Evolutionary conservation across 2,797 vertebrate genomes (phyloP), one percentile per base, ranked within the genome.

Genomic region (Falco biarmicus): DNA sequence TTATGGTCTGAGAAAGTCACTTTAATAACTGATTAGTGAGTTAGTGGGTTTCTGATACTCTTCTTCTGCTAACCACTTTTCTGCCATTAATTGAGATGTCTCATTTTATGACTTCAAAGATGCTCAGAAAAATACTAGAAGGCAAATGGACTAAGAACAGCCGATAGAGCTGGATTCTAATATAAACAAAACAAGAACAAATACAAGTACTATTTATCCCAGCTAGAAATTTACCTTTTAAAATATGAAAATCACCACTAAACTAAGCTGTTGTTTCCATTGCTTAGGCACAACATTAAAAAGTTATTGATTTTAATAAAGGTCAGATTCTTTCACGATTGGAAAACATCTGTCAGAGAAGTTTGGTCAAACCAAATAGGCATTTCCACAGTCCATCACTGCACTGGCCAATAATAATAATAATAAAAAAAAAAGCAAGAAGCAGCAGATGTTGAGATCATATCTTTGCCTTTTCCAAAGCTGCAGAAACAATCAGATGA

Each of bases 271-370:
- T 64, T 92, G 21, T 93, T 96, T 95, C 80, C 89, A 90, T 91
- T 89, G 65, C 87, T 94, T 95, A 95, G 90, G 92, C 78, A 95
- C 47, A 83, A 84, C 83, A 96, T 95, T 66, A 92, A 95, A 96
- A 97, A 93, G 24, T 84, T 94, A 75, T 83, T 93, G 59, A 95
- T 96, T 96, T 97, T 90, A 96, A 84, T 93, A 96, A 97, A 97
- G 91, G 77, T 97, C 93, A 96, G 56, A 95, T 96, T 94, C 69
- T 93, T 94, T 96, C 94, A 91, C 77, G 95, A 94, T 45, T 95
- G 87, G 88, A 96, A 97, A 97, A 93, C 87, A 96, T 96, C 77
- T 97, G 95, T 95, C 90, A 79, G 53, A 86, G 71, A 95, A 93
- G 51, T 96, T 97, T 95, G 78, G 63, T 92, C 84, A 90, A 94